Evolutionary conservation across 2,888 invertebrate genomes (phyloP), one percentile per base, ranked within the genome.

Genomic region (Cephus sareptanus): DNA sequence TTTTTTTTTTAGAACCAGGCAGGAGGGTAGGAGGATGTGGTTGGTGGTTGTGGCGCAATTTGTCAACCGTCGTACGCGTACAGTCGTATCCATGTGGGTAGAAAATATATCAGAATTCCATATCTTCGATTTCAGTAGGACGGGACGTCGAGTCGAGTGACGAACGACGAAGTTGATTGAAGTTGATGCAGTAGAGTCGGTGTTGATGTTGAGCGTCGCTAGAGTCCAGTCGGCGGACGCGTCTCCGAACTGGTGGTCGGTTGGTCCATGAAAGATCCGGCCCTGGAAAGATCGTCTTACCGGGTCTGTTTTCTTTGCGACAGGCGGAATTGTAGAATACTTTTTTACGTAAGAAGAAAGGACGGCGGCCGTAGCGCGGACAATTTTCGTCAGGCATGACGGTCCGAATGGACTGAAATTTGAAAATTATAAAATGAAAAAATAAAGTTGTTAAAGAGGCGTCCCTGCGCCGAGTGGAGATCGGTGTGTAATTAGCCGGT

Each of bases 401-500:
- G 71, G 31, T 71, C 71, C 56, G 73, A 9, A 69, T 56, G 78
- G 78, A 78, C 78, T 78, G 78, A 78, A 76, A 75, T 78, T 78
- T 78, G 73, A 76, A 78, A 75, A 75, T 76, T 76, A 77, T 75
- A 75, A 75, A 77, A 34, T 75, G 71, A 9, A 56, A 56, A 75
- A 71, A 56, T 77, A 75, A 77, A 40, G 77, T 71, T 71, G 71
- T 71, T 71, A 33, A 15, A 33, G 71, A 71, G 40, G 9, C 6
- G 31, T 71, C 71, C 71, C 31, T 15, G 71, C 33, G 31, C 13
- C 9, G 33, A 15, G 71, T 30, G 79, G 37, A 75, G 75, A 75
- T 76, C 77, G 80, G 76, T 75, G 79, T 81, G 79, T 79, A 77
- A 80, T 81, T 81, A 82, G 80, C 68, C 75, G 82, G 81, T 82